Evolutionary conservation across 2,113 vertebrate species (phyloP).

Genomic region (Tringa solitaria): DNA sequence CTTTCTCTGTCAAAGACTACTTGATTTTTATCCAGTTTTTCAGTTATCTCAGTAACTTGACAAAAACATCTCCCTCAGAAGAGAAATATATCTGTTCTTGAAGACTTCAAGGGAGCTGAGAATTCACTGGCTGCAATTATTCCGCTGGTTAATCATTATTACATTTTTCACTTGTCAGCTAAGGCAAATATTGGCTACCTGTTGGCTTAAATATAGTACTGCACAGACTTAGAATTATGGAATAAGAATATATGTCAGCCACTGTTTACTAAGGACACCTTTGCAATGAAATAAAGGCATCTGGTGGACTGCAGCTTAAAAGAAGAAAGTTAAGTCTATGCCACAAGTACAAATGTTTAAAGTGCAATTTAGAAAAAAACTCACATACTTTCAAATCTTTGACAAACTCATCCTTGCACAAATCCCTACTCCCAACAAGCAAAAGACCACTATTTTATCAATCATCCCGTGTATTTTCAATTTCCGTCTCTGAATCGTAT

Average conservation of each 20-base stretch:
- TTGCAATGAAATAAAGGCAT: not conserved
- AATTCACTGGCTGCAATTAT: not conserved
- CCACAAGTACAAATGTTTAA: not conserved
- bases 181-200: not conserved
- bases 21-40: not conserved
- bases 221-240: not conserved
- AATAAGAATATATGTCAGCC: not conserved
- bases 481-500: not conserved
- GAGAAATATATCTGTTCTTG: not conserved
- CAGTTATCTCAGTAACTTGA: not conserved
- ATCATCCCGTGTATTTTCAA: not conserved
- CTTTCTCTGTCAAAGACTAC: not conserved
- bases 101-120: not conserved
- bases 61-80: not conserved
- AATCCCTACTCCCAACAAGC: not conserved
- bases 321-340: not conserved
- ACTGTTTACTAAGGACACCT: not conserved
- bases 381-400: not conserved
- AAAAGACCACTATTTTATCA: not conserved
- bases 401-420: not conserved
- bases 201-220: not conserved
- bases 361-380: not conserved
- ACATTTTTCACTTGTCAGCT: not conserved
- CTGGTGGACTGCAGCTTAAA: not conserved
- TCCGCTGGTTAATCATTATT: not conserved